Base-by-base conservation (phyloP, 1,140 invertebrate genomes). In the Rhopalosiphum maidis region DNA sequence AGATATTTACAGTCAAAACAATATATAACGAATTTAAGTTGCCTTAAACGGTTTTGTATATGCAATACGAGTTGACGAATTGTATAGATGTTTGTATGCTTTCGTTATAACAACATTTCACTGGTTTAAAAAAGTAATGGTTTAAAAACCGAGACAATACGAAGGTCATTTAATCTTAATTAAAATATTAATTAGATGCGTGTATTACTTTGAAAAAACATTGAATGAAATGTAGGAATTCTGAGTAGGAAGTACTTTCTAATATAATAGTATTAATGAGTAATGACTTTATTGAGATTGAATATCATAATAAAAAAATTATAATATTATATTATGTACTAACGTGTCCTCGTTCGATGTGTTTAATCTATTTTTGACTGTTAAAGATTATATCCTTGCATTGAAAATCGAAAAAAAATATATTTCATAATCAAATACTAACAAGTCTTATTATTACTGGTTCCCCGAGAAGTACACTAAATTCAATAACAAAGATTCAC, bases 91-190 rank as follows among this genome's bases (percentile, higher is more conserved):
- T 68, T 90, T 68, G 89, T 90, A 90, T 68, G 21, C 21, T 46
- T 90, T 90, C 22, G 25, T 37, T 43, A 15, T 46, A 68, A 68
- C 23, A 90, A 35, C 43, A 86, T 46, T 55, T 25, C 2, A 9
- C 37, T 37, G n/a, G 30, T 68, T 90, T 60, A 18, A 60, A 89
- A 54, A 88, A 51, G 60, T 68, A 51, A 54, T 43, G 85, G 43
- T 43, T 43, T 54, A 55, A 89, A 37, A 55, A 60, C 11, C 51
- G 23, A 60, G 55, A 90, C 48, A 89, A 54, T 30, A 30, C 25
- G 89, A 90, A 90, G 89, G 89, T 90, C 55, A 68, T 60, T 55
- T 90, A 90, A 90, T 68, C 37, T 90, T 90, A 68, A 90, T 90
- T 90, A 60, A 90, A 90, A 90, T 68, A 90, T 68, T 90, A 68